Evolutionary conservation across 2,888 invertebrate species (phyloP).

Genomic region (Hemaris fuciformis): DNA sequence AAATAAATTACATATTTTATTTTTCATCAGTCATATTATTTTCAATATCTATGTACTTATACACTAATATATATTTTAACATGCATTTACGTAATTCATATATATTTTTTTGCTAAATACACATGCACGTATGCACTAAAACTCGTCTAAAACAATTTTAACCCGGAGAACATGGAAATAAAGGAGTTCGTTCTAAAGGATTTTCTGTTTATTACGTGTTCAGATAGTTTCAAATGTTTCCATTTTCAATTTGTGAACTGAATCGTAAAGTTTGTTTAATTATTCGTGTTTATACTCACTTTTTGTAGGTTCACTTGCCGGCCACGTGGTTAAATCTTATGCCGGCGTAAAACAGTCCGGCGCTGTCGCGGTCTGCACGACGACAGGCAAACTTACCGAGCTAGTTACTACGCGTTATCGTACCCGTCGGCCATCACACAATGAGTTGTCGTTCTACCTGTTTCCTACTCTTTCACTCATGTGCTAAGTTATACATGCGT

Average conservation of each 20-base stretch:
- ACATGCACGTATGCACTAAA: background rate
- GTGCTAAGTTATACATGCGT: conserved; percentile 23
- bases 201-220: background rate
- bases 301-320: conserved; percentile 54
- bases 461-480: conserved; percentile 33
- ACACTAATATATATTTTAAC: too few relatives aligned
- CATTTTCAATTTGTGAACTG: background rate
- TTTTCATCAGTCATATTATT: too few relatives aligned
- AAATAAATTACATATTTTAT: too few relatives aligned
- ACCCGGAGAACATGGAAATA: background rate
- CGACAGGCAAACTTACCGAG: conserved; percentile 50
- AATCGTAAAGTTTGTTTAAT: conserved; percentile 23
- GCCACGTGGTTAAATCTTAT: conserved; percentile 63
- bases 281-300: conserved; percentile 51
- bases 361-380: conserved; percentile 64
- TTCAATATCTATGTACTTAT: too few relatives aligned
- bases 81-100: too few relatives aligned
- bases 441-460: conserved; percentile 26
- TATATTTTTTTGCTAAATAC: background rate
- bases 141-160: background rate
- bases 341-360: conserved; percentile 49
- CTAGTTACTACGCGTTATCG: conserved; percentile 39
- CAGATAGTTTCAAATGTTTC: background rate
- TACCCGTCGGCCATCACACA: conserved; percentile 35
- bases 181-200: background rate